Evolutionary conservation across 2,888 invertebrate genomes (phyloP).

Genomic region (Syritta pipiens): DNA sequence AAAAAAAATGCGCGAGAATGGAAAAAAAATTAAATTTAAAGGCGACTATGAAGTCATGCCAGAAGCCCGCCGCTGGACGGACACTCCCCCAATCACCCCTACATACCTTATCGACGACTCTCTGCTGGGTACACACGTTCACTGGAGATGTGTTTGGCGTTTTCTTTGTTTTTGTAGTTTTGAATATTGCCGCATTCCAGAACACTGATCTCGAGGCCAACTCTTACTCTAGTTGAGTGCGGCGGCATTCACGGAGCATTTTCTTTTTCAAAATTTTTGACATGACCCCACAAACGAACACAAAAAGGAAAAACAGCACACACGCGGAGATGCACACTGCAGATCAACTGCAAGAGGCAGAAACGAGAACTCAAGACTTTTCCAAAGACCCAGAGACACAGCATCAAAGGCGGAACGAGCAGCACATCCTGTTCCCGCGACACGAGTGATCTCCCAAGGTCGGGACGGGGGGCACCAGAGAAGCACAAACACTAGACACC

Average conservation of each 20-base stretch:
- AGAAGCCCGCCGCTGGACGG: background rate
- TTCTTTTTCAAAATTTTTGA: constrained; percentile 9
- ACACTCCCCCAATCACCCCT: background rate
- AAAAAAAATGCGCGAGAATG: background rate
- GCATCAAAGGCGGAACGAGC: constrained; percentile 12
- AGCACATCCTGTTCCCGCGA: background rate
- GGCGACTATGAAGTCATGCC: constrained; percentile 33
- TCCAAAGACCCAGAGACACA: too few relatives aligned
- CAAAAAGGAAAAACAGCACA: background rate
- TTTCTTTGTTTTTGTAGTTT: constrained; percentile 5
- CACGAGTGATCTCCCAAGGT: constrained; percentile 17
- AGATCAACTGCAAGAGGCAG: constrained; percentile 18
- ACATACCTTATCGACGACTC: constrained; percentile 24
- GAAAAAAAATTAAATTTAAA: constrained; percentile 20
- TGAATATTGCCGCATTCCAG: constrained; percentile 43
- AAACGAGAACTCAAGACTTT: too few relatives aligned
- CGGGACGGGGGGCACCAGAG: constrained; percentile 7
- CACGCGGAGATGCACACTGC: constrained; percentile 1
- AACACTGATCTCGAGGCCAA: constrained; percentile 25
- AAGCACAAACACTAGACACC: constrained; percentile 11
- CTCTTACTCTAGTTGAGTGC: too few relatives aligned
- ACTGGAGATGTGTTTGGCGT: constrained; percentile 15
- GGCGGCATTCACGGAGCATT: too few relatives aligned
- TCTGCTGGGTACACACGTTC: background rate
- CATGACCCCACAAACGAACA: constrained; percentile 29